These are phyloP conservation scores for Xerus rutilus DNA, from an alignment of 2,797 vertebrate genomes.

Conservation along the genomic window DNA sequence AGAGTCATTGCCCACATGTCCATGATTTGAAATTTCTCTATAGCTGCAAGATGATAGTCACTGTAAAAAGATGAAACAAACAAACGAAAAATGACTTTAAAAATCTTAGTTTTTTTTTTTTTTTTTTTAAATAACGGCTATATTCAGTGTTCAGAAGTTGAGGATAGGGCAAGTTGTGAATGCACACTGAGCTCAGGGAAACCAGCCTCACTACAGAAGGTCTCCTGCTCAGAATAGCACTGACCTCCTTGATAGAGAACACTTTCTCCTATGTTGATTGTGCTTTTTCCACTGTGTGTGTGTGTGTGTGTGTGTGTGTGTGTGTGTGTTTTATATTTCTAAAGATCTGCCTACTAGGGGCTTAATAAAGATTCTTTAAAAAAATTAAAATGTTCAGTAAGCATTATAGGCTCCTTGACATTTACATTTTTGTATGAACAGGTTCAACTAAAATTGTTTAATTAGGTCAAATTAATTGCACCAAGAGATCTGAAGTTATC, in stretches of 20 bases:
- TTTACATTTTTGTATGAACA: slow-evolving; percentile 12
- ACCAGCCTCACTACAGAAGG: not conserved
- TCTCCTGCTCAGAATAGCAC: not conserved
- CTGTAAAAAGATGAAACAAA: not conserved
- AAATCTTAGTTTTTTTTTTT: not conserved
- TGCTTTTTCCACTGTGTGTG: too few species aligned
- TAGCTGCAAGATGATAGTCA: not conserved
- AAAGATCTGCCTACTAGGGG: not conserved
- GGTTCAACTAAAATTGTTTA: not conserved
- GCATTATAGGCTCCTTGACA: not conserved
- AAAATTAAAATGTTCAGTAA: not conserved
- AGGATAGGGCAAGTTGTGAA: not conserved
- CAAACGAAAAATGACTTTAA: not conserved
- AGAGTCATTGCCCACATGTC: not conserved
- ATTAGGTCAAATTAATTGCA: not conserved
- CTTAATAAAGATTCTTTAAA: not conserved
- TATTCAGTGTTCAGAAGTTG: not conserved
- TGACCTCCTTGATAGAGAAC: not conserved
- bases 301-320: too few species aligned
- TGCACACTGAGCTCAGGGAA: not conserved
- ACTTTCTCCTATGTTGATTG: not conserved
- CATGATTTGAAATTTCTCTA: not conserved
- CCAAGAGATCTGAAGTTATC: not conserved
- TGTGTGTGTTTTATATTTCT: not conserved
- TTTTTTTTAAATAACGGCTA: not conserved